Conservation (phyloP, 2,113 vertebrate genomes). For the Rana temporaria region DNA sequence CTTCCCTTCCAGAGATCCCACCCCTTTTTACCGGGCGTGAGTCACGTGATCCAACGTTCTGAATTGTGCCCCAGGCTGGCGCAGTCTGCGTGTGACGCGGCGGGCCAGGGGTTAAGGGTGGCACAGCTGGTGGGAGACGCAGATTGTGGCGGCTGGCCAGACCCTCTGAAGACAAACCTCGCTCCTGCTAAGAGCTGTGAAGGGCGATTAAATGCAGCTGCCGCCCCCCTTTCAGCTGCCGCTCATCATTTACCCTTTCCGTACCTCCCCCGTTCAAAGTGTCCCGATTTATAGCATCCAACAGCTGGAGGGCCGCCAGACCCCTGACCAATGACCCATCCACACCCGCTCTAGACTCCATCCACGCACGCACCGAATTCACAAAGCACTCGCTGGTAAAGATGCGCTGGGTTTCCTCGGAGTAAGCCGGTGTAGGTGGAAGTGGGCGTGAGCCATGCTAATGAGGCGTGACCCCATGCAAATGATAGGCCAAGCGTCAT, state of each 20-base stretch:
- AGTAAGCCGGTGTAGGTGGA: too few relatives aligned
- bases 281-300: background rate
- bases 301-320: too few relatives aligned
- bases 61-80: background rate
- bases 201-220: constrained; percentile 53
- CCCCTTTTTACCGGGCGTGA: background rate
- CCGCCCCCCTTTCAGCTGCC: constrained; percentile 40
- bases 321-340: too few relatives aligned
- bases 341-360: too few relatives aligned
- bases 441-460: too few relatives aligned
- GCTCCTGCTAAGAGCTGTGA: constrained; percentile 46
- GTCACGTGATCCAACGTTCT: background rate
- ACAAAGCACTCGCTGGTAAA: too few relatives aligned
- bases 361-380: too few relatives aligned
- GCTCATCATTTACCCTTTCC: constrained; percentile 42
- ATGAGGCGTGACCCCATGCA: too few relatives aligned
- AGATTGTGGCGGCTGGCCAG: constrained; percentile 33
- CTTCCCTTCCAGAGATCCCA: background rate
- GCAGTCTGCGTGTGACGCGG: background rate
- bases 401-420: too few relatives aligned
- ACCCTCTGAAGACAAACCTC: constrained; percentile 39
- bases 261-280: background rate
- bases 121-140: constrained; percentile 51
- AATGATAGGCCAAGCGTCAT: too few relatives aligned
- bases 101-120: constrained; percentile 42